These are phyloP conservation scores for Phaethornis superciliosus DNA, from an alignment of 2,113 vertebrate genomes.

Conservation along the genomic window DNA sequence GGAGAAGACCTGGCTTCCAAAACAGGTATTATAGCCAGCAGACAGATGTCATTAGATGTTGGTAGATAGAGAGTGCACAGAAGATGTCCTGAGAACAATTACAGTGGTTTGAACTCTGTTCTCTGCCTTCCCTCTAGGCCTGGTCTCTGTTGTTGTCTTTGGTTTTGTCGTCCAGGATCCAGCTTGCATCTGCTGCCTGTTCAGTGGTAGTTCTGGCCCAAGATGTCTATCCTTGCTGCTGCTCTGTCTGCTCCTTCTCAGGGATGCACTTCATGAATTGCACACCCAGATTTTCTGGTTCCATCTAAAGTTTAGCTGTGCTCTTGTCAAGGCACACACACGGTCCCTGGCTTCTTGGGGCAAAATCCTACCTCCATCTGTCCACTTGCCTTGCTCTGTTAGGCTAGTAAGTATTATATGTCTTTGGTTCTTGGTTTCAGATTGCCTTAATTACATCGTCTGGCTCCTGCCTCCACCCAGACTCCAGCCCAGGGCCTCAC, in stretches of 20 bases:
- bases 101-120: background rate
- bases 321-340: background rate
- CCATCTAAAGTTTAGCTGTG: background rate
- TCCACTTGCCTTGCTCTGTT: background rate
- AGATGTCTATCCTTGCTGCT: background rate
- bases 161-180: background rate
- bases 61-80: background rate
- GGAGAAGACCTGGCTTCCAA: background rate
- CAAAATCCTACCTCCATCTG: background rate
- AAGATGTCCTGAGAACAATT: conserved; percentile 15
- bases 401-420: conserved; percentile 11
- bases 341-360: background rate
- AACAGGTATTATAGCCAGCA: background rate
- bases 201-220: background rate
- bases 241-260: background rate
- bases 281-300: background rate
- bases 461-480: conserved; percentile 49
- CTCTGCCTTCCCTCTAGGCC: background rate
- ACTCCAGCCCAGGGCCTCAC: conserved; percentile 34
- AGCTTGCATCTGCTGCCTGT: background rate
- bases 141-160: background rate
- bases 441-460: conserved; percentile 34
- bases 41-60: background rate
- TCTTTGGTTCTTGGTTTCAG: conserved; percentile 29
- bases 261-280: background rate